phyloP scores from a whole-genome alignment of 35 echinoderm and acorn worm species.

The Heliocidaris tuberculata region DNA sequence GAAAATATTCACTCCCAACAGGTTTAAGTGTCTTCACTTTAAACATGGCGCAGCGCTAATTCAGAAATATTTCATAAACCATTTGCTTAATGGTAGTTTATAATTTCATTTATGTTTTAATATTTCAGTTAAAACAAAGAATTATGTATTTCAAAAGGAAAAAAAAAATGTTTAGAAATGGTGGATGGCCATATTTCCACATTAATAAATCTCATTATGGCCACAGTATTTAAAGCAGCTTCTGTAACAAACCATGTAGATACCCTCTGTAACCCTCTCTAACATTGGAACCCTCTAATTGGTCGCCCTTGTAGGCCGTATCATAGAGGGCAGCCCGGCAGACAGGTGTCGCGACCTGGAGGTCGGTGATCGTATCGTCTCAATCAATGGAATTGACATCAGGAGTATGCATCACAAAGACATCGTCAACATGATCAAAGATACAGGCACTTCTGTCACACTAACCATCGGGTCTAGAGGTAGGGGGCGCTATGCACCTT shows the following conservation, averaged over 20 bases:
- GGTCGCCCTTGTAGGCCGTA: conserved; percentile 69
- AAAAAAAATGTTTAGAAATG: neutral
- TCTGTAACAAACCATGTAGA: neutral
- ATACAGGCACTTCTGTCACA: conserved; percentile 80
- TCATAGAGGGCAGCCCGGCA: conserved; percentile 91
- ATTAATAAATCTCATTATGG: neutral
- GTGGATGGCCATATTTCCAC: neutral
- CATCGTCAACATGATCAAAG: conserved; percentile 98
- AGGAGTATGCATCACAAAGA: conserved; percentile 89
- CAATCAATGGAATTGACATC: conserved; percentile 89
- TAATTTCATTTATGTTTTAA: neutral
- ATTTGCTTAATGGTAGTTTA: neutral
- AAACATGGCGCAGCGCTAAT: neutral
- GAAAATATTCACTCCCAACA: neutral
- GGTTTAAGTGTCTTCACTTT: neutral
- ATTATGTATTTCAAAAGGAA: too few relatives aligned
- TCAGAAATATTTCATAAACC: neutral
- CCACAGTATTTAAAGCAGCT: neutral
- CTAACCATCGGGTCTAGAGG: conserved; percentile 90
- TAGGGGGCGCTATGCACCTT: conserved; percentile 49
- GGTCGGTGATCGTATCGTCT: conserved; percentile 84
- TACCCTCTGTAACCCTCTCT: neutral
- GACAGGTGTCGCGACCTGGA: conserved; percentile 82
- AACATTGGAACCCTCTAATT: neutral
- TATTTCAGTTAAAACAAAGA: neutral